Evolutionary conservation across 2,797 vertebrate genomes (phyloP).

Genomic region (Pogoniulus pusillus): DNA sequence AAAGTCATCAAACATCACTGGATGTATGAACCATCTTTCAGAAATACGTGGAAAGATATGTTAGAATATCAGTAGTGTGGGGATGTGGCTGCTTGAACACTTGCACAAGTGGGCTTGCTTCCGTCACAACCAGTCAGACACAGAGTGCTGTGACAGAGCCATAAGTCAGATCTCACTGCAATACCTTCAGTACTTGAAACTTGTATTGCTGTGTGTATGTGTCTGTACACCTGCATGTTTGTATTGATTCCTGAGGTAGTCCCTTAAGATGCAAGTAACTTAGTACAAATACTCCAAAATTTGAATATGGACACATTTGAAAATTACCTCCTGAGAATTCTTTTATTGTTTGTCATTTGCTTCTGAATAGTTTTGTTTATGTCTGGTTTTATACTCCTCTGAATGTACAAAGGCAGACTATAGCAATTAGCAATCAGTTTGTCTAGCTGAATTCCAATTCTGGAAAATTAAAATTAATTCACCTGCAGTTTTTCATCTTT

Average conservation of each 20-base stretch:
- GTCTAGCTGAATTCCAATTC: slow-evolving; percentile 3
- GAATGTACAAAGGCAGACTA: background rate
- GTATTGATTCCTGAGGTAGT: background rate
- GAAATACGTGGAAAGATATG: background rate
- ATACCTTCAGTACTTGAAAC: background rate
- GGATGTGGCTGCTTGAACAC: background rate
- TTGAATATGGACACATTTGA: background rate
- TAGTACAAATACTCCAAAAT: background rate
- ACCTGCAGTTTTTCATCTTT: background rate
- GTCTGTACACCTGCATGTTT: background rate
- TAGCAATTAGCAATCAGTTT: background rate
- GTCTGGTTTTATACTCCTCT: background rate
- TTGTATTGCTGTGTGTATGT: accelerated
- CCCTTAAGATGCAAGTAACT: background rate
- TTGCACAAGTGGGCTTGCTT: background rate
- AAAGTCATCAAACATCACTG: background rate
- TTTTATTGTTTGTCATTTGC: background rate
- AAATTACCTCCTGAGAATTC: background rate
- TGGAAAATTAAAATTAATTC: background rate
- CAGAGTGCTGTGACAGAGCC: background rate
- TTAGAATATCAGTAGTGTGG: accelerated
- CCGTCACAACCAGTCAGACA: background rate
- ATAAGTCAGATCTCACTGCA: background rate
- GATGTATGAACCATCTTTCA: background rate
- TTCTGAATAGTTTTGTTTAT: background rate